Conservation (phyloP, 1,140 invertebrate species). For the Plectrocnemia conspersa region DNA sequence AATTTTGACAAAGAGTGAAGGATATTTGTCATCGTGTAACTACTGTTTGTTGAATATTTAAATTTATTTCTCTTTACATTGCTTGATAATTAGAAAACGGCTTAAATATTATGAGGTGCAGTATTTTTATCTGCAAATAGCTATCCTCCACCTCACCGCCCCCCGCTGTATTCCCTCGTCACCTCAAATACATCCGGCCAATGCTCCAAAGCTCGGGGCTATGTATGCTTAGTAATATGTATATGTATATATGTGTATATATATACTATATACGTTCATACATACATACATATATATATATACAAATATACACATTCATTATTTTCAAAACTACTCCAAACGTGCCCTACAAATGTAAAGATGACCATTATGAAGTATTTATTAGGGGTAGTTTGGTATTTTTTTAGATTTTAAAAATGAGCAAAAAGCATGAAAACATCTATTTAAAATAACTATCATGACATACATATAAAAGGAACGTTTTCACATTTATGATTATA, state of each 20-base stretch:
- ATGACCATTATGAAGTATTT: conserved; percentile 25
- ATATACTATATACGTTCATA: too few species aligned
- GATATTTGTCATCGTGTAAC: too few species aligned
- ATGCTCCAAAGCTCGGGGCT: conserved; percentile 30
- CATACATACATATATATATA: too few species aligned
- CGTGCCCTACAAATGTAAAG: conserved; percentile 25
- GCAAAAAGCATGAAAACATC: conserved; percentile 20
- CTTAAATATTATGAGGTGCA: conserved; percentile 17
- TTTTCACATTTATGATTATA: conserved; percentile 15
- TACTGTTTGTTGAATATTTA: too few species aligned
- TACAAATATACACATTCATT: too few species aligned
- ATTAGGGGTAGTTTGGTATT: conserved; percentile 19
- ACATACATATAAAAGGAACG: conserved; percentile 3
- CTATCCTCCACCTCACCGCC: conserved; percentile 22
- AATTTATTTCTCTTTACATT: conserved; percentile 2
- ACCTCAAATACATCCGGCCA: conserved; percentile 31
- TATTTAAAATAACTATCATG: conserved; percentile 6
- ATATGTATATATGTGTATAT: too few species aligned
- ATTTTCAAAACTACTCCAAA: conserved; percentile 28
- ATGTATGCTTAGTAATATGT: conserved; percentile 27
- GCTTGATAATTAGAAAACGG: conserved; percentile 7
- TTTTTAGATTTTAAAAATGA: conserved; percentile 19
- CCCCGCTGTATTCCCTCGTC: conserved; percentile 25
- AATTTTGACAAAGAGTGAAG: background rate
- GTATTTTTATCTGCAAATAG: conserved; percentile 5